Percentiles rank a stretch among this genome's conserved stretches.
These are phyloP conservation scores for Microchirus variegatus DNA, from an alignment of 2,797 vertebrate genomes.

Conservation along the genomic window DNA sequence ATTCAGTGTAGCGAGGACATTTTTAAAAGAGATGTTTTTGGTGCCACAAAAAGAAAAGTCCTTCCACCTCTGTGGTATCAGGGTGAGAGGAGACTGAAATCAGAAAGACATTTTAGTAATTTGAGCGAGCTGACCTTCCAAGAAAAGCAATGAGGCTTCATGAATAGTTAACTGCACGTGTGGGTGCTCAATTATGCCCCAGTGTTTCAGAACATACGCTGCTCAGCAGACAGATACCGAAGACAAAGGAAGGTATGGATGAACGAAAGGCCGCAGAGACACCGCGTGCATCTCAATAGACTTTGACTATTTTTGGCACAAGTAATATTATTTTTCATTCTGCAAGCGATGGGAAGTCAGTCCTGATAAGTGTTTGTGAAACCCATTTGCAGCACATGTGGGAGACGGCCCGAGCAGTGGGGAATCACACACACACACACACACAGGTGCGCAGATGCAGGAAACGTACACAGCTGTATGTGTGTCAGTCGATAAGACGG, in stretches of 20 bases:
- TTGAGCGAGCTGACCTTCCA: constrained; percentile 43
- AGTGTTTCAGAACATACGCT: background rate
- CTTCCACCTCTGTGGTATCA: constrained; percentile 6
- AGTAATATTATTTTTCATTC: constrained; percentile 65
- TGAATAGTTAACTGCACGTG: constrained; percentile 27
- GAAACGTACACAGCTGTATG: constrained; percentile 52
- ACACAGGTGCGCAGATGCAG: constrained; percentile 19
- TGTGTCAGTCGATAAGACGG: constrained; percentile 68
- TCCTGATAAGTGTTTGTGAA: constrained; percentile 75
- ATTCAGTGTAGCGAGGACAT: no score
- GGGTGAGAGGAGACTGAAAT: constrained; percentile 9
- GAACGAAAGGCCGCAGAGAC: constrained; percentile 21
- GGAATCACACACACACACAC: constrained; percentile 17
- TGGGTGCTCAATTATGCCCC: constrained; percentile 4
- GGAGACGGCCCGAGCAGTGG: constrained; percentile 52
- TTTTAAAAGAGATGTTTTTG: no score
- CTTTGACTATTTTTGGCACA: constrained; percentile 63
- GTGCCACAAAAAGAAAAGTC: constrained; percentile 14
- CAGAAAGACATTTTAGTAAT: constrained; percentile 30
- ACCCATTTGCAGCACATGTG: constrained; percentile 72
- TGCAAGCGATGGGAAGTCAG: constrained; percentile 59
- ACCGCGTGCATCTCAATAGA: constrained; percentile 23
- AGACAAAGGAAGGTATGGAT: constrained; percentile 39
- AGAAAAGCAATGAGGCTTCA: constrained; percentile 28
- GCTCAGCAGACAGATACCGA: constrained; percentile 1